Evolutionary conservation across 1,140 invertebrate species (phyloP).

Genomic region (Gonatopus flavifemur): DNA sequence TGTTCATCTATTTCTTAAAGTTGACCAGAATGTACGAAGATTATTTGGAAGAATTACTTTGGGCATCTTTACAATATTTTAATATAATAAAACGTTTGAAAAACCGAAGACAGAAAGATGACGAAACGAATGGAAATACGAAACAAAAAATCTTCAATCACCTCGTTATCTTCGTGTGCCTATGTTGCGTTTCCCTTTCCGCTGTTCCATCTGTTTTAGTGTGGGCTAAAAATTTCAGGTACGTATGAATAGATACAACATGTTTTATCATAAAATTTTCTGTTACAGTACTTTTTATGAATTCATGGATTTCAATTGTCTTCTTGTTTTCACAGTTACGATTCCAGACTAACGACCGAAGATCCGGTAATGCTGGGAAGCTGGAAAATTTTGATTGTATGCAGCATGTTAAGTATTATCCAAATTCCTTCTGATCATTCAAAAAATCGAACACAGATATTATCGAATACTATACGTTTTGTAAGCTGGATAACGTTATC

Average conservation of each 20-base stretch:
- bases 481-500: conserved; percentile 40
- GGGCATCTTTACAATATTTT: conserved; percentile 39
- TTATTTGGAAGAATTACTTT: conserved; percentile 67
- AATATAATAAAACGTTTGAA: conserved; percentile 24
- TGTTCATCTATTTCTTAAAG: conserved; percentile 56
- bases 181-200: conserved; percentile 43
- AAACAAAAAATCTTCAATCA: conserved; percentile 47
- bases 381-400: conserved; percentile 46
- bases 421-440: conserved; percentile 34
- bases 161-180: conserved; percentile 49
- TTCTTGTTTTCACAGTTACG: conserved; percentile 39
- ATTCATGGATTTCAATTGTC: conserved; percentile 6
- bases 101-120: conserved; percentile 16
- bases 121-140: conserved; percentile 18
- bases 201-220: conserved; percentile 52
- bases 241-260: neutral
- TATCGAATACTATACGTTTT: conserved; percentile 38
- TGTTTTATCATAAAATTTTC: neutral
- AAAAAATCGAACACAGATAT: conserved; percentile 25
- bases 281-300: conserved; percentile 1
- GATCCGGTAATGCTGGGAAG: conserved; percentile 45
- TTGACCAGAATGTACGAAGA: conserved; percentile 74
- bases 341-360: conserved; percentile 44
- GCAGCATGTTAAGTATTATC: conserved; percentile 43
- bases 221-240: conserved; percentile 56